phyloP scores from a whole-genome alignment of 1,140 invertebrate species.

The Halictus rubicundus region DNA sequence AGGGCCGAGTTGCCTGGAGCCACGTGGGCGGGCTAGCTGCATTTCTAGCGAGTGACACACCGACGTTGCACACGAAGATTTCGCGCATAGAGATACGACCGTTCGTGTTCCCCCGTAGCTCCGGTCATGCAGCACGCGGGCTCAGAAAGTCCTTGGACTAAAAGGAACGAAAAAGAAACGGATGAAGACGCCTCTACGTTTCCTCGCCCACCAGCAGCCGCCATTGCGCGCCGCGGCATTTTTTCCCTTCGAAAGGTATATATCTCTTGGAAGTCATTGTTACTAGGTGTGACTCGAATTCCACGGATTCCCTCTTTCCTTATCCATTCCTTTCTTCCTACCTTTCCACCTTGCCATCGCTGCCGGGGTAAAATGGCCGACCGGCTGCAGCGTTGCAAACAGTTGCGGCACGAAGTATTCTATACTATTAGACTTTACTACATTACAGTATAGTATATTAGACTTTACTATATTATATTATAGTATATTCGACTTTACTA shows the following conservation, averaged over 20 bases:
- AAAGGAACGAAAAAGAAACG: slow-evolving; percentile 27
- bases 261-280: slow-evolving; percentile 46
- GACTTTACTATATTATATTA: too few species aligned
- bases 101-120: slow-evolving; percentile 1
- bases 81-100: slow-evolving; percentile 32
- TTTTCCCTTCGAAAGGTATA: slow-evolving; percentile 37
- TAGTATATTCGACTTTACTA: too few species aligned
- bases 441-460: too few species aligned
- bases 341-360: slow-evolving; percentile 14
- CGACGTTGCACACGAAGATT: slow-evolving; percentile 31
- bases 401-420: too few species aligned
- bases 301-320: slow-evolving; percentile 49
- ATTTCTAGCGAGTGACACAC: slow-evolving; percentile 69
- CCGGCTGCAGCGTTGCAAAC: too few species aligned
- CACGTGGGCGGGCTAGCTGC: slow-evolving; percentile 69
- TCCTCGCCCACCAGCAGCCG: slow-evolving; percentile 39
- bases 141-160: background rate
- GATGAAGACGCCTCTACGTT: slow-evolving; percentile 37
- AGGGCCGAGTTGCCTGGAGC: slow-evolving; percentile 61
- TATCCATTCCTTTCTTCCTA: slow-evolving; percentile 33
- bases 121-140: too few species aligned
- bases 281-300: slow-evolving; percentile 66
- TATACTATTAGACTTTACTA: too few species aligned
- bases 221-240: slow-evolving; percentile 33
- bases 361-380: too few species aligned